Evolutionary conservation across 2,797 vertebrate species (phyloP), one percentile per base, ranked within the genome.

Genomic region (Poeciliopsis turneri): DNA sequence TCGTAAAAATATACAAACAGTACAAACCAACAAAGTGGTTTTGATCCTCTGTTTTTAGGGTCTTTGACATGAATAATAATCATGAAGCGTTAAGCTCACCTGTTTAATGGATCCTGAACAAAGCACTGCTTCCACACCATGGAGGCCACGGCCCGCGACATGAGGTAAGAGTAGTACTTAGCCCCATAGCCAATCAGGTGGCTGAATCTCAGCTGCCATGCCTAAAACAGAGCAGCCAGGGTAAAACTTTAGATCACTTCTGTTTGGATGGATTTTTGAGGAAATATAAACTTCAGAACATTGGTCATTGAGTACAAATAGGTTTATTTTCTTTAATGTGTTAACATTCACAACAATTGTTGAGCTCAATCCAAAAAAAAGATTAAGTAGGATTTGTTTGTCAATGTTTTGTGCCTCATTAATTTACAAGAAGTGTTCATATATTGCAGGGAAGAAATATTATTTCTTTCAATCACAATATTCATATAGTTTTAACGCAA

Each of bases 81-180:
- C 64, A 39, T 2, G 33, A 66, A 23, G 61, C 10, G 1, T 69
- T 13, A 70, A 12, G 13, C 68, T 96, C 95, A 99, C 98, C 98
- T 97, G 94, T 97, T 97, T 78, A 99, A 95, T 0, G 98, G 98
- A 84, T 99, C 96, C 88, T 96, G 96, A 78, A 96, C 82, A 85
- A 99, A 99, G 89, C 98, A 99, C 78, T 98, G 97, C 75, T 96
- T 98, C 98, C 98, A 99, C 79, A 99, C 95, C 98, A 99, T 99
- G 23, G 97, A 98, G 2, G 98, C 98, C 75, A 99, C 97, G 0
- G 98, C 98, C 41, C 98, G 92, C 83, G 98, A 99, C 98, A 99
- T 97, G 84, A 99, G 96, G 93, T 99, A 99, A 39, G 98, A 99
- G 90, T 99, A 99, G 61, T 99, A 99, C 75, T 99, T 99, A 83